Evolutionary conservation across 2,888 invertebrate species (phyloP), one percentile per base, ranked within the genome.

Genomic region (Cephus nigrinus): DNA sequence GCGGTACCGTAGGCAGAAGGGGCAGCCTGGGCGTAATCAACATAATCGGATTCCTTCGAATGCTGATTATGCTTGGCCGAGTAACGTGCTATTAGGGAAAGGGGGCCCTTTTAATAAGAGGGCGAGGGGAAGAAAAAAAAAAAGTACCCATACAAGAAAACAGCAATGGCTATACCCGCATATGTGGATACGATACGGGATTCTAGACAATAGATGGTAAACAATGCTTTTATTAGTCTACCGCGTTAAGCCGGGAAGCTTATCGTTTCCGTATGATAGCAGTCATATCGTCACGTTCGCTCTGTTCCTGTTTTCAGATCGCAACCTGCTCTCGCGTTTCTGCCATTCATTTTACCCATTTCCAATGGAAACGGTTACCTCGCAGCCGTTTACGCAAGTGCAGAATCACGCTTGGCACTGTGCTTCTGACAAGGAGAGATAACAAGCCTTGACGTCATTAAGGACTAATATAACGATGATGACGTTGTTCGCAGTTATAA

Each of bases 401-500:
- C 3, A 23, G 23, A 5, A 23, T 55, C 55, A 23, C 55, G 9
- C 2, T 55, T 23, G 23, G 55, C 23, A 55, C 55, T 55, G 23
- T 55, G 55, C 23, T 9, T 23, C 23, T 55, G 23, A 23, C 55
- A 55, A 23, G 9, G 23, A 23, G 9, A 5, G 73, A 73, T 73
- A 33, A 34, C 73, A n/a, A 34, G 35, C 35, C 12, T 36, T 23
- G 74, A 30, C n/a, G 74, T 34, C 74, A n/a, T 74, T 74, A 34
- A 74, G 23, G 23, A 35, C 74, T 74, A 23, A 34, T n/a, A n/a
- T 36, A 36, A 36, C n/a, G 35, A 36, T 23, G 74, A 34, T 34
- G 23, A 55, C 55, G 55, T 32, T 74, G 74, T n/a, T 35, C 74
- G 74, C 35, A 30, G 33, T 74, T 32, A 34, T 74, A 74, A 74